Percentiles rank a stretch among this genome's conserved stretches.
These are phyloP conservation scores for Aricia agestis DNA, from an alignment of 1,140 invertebrate genomes.

Conservation along the genomic window DNA sequence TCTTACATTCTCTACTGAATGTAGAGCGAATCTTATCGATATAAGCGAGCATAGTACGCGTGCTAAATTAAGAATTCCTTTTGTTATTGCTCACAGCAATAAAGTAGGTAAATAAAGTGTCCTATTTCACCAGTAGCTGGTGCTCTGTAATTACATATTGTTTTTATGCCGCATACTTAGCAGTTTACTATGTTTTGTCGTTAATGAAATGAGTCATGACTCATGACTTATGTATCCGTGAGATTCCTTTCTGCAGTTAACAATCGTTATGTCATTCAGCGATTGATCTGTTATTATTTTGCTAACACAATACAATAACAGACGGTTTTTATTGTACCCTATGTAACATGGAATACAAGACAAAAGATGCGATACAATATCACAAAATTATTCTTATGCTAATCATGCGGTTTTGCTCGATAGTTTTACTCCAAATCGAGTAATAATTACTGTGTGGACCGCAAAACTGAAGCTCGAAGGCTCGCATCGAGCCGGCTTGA, in stretches of 20 bases:
- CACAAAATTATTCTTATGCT: too few species aligned
- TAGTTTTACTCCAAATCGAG: too few species aligned
- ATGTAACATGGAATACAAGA: neutral
- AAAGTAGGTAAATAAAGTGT: neutral
- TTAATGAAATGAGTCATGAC: constrained; percentile 3
- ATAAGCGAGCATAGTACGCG: neutral
- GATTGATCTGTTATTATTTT: neutral
- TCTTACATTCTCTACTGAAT: neutral
- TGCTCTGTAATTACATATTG: neutral
- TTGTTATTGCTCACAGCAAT: neutral
- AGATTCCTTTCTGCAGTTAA: neutral
- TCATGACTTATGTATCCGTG: neutral
- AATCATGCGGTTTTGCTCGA: too few species aligned
- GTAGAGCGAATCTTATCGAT: neutral
- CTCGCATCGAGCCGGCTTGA: too few species aligned
- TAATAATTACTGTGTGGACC: too few species aligned
- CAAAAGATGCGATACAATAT: too few species aligned
- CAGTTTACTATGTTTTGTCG: neutral
- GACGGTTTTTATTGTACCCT: neutral
- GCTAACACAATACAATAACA: neutral
- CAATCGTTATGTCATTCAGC: neutral
- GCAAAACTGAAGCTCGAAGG: too few species aligned
- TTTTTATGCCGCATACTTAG: neutral
- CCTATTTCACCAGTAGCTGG: neutral
- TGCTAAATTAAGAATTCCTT: neutral